These are phyloP conservation scores for Ptychodera flava DNA, from an alignment of 35 echinoderm and acorn worm species.

Conservation along the genomic window DNA sequence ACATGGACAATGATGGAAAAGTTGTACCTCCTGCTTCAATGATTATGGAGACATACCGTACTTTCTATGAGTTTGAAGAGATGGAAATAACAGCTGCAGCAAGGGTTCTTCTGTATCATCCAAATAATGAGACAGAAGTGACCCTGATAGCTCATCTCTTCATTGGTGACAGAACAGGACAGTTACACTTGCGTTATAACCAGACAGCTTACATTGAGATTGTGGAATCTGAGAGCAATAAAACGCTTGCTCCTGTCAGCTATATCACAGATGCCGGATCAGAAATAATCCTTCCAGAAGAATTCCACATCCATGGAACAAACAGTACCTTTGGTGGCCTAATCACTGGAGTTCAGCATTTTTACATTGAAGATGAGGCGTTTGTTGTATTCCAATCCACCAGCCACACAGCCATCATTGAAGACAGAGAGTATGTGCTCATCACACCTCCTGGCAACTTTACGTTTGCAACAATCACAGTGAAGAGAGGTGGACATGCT, in stretches of 20 bases:
- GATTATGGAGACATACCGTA: conserved; percentile 56
- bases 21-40: conserved; percentile 72
- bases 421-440: conserved; percentile 52
- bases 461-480: conserved; percentile 77
- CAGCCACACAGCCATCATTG: conserved; percentile 53
- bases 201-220: conserved; percentile 77
- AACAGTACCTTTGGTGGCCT: conserved; percentile 70
- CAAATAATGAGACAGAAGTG: conserved; percentile 70
- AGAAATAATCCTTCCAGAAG: conserved; percentile 58
- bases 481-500: conserved; percentile 62
- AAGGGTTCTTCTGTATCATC: conserved; percentile 69
- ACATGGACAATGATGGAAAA: conserved; percentile 70
- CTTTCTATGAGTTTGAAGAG: conserved; percentile 76
- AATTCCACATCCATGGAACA: conserved; percentile 86
- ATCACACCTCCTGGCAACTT: conserved; percentile 76
- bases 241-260: conserved; percentile 76
- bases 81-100: conserved; percentile 78
- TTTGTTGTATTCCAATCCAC: conserved; percentile 63
- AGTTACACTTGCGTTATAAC: conserved; percentile 64
- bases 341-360: conserved; percentile 72
- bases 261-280: conserved; percentile 63
- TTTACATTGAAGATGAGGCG: conserved; percentile 76
- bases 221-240: conserved; percentile 65
- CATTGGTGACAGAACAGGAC: conserved; percentile 72
- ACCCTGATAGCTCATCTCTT: conserved; percentile 70